A percentile compares a stretch with the other conserved stretches of the same genome.
phyloP scores from a whole-genome alignment of 2,888 invertebrate genomes.

The Tinea semifulvella region DNA sequence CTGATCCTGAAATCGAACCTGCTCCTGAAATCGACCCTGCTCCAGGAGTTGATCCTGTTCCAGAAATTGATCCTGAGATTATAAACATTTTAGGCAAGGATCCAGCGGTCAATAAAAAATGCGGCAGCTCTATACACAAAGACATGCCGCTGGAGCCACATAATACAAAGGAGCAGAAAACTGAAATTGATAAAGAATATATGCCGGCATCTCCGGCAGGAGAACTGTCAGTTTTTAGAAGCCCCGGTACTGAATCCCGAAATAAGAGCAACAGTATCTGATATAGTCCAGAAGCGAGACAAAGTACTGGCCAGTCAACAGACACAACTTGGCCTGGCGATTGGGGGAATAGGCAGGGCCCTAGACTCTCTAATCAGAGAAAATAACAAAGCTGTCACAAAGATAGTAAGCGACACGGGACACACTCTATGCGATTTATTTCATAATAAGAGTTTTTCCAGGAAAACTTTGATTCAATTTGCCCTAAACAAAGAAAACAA shows the following conservation, averaged over 20 bases:
- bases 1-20: no score
- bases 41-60: background rate
- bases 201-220: no score
- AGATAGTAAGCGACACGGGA: slow-evolving; percentile 13
- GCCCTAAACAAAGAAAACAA: background rate
- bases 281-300: slow-evolving; percentile 11
- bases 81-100: slow-evolving; percentile 12
- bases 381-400: background rate
- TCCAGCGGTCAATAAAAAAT: background rate
- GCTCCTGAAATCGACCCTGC: no score
- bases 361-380: background rate
- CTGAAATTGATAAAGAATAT: slow-evolving; percentile 1
- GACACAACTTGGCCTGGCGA: slow-evolving; percentile 1
- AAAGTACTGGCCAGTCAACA: slow-evolving; percentile 6
- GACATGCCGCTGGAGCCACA: slow-evolving; percentile 14
- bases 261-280: slow-evolving; percentile 10
- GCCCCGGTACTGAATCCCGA: slow-evolving; percentile 11
- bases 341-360: slow-evolving; percentile 11
- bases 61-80: background rate
- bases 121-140: slow-evolving; percentile 10
- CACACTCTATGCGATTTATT: slow-evolving; percentile 11
- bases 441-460: background rate
- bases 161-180: no score
- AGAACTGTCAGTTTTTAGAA: slow-evolving; percentile 7
- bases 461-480: slow-evolving; percentile 4